Evolutionary conservation across 2,113 vertebrate species (phyloP).

Genomic region (Monopterus albus): DNA sequence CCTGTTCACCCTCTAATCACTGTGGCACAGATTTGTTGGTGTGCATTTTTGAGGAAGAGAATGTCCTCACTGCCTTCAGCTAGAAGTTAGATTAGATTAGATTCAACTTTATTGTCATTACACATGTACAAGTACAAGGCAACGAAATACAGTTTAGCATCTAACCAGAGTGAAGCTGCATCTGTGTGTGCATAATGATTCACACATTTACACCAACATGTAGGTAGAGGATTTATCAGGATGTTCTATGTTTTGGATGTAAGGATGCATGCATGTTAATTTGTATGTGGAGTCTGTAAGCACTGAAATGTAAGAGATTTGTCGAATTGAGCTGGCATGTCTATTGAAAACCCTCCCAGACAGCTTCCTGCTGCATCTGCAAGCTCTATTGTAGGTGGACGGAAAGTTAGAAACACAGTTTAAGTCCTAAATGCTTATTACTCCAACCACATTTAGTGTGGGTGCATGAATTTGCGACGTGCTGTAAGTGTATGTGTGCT

Average conservation of each 20-base stretch:
- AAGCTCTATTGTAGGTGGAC: neutral
- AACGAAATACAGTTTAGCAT: too few relatives aligned
- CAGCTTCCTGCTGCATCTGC: neutral
- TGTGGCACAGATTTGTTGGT: neutral
- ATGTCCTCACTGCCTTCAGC: neutral
- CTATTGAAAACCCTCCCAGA: neutral
- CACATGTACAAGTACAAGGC: too few relatives aligned
- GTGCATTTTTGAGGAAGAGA: neutral
- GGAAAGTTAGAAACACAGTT: neutral
- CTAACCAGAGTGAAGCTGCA: neutral
- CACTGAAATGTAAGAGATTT: neutral
- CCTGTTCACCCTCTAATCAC: neutral
- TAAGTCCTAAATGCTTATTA: neutral
- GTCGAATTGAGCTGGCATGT: neutral
- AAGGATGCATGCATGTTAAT: neutral
- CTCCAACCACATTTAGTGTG: neutral
- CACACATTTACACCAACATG: neutral
- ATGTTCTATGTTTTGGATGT: neutral
- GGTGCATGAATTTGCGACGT: neutral
- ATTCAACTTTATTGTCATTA: too few relatives aligned
- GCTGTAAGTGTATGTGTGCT: neutral
- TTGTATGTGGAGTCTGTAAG: neutral
- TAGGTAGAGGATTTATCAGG: constrained; percentile 2
- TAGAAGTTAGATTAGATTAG: too few relatives aligned
- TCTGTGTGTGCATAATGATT: neutral